A percentile compares a stretch with the other conserved stretches of the same genome.
Conservation (phyloP, 2,797 vertebrate genomes). For the Octomys mimax region DNA sequence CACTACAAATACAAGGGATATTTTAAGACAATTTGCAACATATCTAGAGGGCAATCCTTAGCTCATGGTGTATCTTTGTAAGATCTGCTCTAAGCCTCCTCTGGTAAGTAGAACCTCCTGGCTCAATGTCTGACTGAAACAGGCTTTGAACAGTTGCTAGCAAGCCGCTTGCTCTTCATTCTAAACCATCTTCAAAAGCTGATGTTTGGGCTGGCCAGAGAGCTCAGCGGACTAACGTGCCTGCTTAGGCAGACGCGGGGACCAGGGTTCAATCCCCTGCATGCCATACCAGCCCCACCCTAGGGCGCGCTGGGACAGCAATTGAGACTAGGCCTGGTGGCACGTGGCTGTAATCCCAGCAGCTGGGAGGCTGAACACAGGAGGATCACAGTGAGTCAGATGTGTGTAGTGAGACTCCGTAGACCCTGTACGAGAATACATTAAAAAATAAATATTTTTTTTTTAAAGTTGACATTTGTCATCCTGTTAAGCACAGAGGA, state of each 20-base stretch:
- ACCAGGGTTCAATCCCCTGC: too few species aligned
- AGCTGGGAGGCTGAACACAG: too few species aligned
- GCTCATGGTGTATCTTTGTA: not conserved
- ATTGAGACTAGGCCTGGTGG: too few species aligned
- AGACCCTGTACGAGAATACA: too few species aligned
- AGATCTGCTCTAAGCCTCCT: not conserved
- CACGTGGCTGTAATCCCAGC: too few species aligned
- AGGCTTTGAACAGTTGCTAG: not conserved
- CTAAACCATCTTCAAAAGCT: not conserved
- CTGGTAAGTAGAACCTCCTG: not conserved
- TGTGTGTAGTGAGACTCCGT: too few species aligned
- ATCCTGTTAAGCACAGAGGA: slow-evolving; percentile 25
- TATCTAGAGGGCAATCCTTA: slow-evolving; percentile 7
- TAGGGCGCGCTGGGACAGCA: too few species aligned
- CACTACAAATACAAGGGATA: slow-evolving; percentile 30
- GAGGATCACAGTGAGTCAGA: too few species aligned
- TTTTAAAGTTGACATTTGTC: not conserved
- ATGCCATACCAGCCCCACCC: too few species aligned
- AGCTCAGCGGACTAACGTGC: too few species aligned
- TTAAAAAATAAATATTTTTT: too few species aligned
- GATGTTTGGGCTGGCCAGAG: not conserved
- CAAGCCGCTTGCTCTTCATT: slow-evolving; percentile 19
- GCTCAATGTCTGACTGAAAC: not conserved
- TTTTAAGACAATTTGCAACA: not conserved
- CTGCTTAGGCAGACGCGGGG: too few species aligned